Evolutionary conservation across 2,113 vertebrate species (phyloP).

Genomic region (Myxocyprinus asiaticus): DNA sequence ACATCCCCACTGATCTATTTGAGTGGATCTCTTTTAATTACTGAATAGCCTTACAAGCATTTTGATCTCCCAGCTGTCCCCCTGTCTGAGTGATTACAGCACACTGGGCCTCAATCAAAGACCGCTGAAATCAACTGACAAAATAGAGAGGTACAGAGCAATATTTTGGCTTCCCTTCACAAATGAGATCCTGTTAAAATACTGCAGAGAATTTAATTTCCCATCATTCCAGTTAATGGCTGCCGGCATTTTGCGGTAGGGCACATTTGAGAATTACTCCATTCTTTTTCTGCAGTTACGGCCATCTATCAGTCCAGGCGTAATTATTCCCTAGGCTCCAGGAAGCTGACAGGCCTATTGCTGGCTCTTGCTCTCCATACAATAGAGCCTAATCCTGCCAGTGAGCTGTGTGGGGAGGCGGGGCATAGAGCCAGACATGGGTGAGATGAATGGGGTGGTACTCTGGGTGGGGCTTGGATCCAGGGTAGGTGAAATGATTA

Average conservation of each 20-base stretch:
- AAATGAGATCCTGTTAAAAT: conserved; percentile 52
- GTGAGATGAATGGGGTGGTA: not conserved
- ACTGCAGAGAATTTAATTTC: conserved; percentile 50
- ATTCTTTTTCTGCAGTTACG: conserved; percentile 59
- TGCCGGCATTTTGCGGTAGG: conserved; percentile 57
- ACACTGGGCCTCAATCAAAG: conserved; percentile 25
- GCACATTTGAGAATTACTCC: conserved; percentile 56
- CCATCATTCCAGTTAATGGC: conserved; percentile 51
- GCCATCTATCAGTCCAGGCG: conserved; percentile 57
- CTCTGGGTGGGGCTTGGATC: not conserved
- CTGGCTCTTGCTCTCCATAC: conserved; percentile 38
- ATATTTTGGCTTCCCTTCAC: conserved; percentile 43
- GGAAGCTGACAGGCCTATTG: conserved; percentile 57
- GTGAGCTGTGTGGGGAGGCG: conserved; percentile 40
- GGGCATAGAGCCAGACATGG: not conserved
- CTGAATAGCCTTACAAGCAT: conserved; percentile 2
- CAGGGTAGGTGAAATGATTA: not conserved
- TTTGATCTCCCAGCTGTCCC: conserved; percentile 2
- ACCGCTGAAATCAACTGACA: not conserved
- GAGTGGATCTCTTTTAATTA: conserved; percentile 24
- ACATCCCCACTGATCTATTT: conserved; percentile 18
- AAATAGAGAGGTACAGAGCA: conserved; percentile 38
- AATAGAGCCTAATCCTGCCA: conserved; percentile 49
- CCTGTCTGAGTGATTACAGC: not conserved
- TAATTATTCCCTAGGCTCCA: conserved; percentile 60